Evolutionary conservation across 2,113 vertebrate species (phyloP).

Genomic region (Neogobius melanostomus): DNA sequence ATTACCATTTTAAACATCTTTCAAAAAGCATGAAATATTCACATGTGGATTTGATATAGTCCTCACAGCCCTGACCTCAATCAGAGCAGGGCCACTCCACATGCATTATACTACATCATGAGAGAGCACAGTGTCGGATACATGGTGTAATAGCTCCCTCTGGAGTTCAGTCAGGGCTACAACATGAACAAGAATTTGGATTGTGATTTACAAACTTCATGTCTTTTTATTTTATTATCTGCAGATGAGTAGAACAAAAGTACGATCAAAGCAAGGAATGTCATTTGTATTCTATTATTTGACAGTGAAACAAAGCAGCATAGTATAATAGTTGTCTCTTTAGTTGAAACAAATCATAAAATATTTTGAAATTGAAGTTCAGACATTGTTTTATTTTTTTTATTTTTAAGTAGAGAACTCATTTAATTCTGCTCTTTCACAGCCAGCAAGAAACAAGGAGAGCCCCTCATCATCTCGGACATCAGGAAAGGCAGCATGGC

Average conservation of each 20-base stretch:
- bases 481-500: conserved; percentile 98
- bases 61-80: background rate
- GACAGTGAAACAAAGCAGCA: too few species aligned
- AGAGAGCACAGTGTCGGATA: background rate
- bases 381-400: background rate
- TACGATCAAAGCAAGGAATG: too few species aligned
- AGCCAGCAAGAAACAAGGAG: conserved; percentile 90
- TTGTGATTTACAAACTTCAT: too few species aligned
- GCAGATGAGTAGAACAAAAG: too few species aligned
- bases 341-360: too few species aligned
- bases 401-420: background rate
- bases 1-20: background rate
- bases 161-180: background rate
- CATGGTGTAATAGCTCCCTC: background rate
- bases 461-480: conserved; percentile 95
- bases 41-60: background rate
- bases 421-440: conserved; percentile 45
- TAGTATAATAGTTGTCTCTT: too few species aligned
- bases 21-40: background rate
- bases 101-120: background rate
- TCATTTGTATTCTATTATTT: too few species aligned
- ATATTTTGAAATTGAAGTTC: too few species aligned
- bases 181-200: too few species aligned
- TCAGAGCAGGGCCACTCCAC: background rate
- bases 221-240: too few species aligned